Conservation (phyloP, 2,888 invertebrate genomes). For the Hylaea fasciaria region DNA sequence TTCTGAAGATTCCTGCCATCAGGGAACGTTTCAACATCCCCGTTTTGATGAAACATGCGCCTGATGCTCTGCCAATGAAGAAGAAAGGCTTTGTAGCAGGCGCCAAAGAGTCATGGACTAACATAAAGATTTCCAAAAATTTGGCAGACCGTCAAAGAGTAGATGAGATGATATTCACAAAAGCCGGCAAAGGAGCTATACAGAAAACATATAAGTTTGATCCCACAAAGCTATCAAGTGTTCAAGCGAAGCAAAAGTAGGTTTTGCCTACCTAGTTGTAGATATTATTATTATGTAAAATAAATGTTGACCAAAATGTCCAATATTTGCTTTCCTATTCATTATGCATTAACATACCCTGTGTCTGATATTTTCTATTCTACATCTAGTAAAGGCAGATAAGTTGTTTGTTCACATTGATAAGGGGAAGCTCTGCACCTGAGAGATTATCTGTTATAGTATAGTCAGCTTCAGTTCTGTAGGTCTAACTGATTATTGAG, state of each 20-base stretch:
- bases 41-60: slow-evolving; percentile 80
- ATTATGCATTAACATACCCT: not conserved
- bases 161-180: slow-evolving; percentile 91
- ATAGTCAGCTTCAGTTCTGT: too few relatives aligned
- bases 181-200: slow-evolving; percentile 94
- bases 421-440: too few relatives aligned
- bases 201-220: slow-evolving; percentile 95
- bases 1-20: slow-evolving; percentile 90
- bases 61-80: slow-evolving; percentile 86
- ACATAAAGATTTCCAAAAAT: slow-evolving; percentile 91
- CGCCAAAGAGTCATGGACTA: slow-evolving; percentile 92
- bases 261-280: slow-evolving; percentile 44
- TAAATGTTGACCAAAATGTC: slow-evolving; percentile 52
- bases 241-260: slow-evolving; percentile 85
- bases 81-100: slow-evolving; percentile 92
- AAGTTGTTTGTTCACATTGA: too few relatives aligned
- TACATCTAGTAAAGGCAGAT: too few relatives aligned
- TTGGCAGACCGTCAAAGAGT: slow-evolving; percentile 90
- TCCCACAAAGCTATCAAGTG: slow-evolving; percentile 87
- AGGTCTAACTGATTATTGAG: too few relatives aligned
- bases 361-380: too few relatives aligned
- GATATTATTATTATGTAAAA: slow-evolving; percentile 55
- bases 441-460: too few relatives aligned
- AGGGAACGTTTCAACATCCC: slow-evolving; percentile 91
- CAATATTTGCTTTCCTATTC: not conserved